These are phyloP conservation scores for Nycticorax nycticorax DNA, from an alignment of 2,113 vertebrate genomes.

Conservation along the genomic window DNA sequence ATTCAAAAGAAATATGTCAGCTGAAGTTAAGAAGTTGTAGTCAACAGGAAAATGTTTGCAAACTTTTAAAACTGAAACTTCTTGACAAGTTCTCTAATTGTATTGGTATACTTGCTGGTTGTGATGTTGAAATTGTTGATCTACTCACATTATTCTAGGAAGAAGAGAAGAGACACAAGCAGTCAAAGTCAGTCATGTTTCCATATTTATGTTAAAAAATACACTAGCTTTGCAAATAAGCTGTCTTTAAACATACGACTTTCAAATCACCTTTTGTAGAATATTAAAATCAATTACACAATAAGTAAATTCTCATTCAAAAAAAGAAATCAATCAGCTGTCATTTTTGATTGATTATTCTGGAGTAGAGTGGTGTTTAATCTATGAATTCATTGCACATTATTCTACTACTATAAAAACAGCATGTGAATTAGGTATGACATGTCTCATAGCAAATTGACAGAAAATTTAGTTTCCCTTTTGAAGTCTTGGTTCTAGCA, in stretches of 20 bases:
- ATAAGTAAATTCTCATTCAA: constrained; percentile 67
- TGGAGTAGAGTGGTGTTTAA: constrained; percentile 67
- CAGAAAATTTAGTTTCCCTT: constrained; percentile 39
- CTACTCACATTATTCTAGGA: not conserved
- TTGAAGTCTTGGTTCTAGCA: constrained; percentile 18
- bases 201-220: constrained; percentile 32
- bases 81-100: not conserved
- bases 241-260: constrained; percentile 60
- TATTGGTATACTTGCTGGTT: not conserved
- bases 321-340: constrained; percentile 72
- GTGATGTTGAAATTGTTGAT: constrained; percentile 12
- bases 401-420: constrained; percentile 68
- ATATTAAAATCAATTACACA: constrained; percentile 73
- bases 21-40: constrained; percentile 40
- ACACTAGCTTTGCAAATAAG: constrained; percentile 21
- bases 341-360: constrained; percentile 74
- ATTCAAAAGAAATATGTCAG: constrained; percentile 66
- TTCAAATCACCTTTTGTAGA: constrained; percentile 69
- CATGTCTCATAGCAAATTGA: constrained; percentile 28
- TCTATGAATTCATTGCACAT: constrained; percentile 72
- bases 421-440: constrained; percentile 57
- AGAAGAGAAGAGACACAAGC: not conserved
- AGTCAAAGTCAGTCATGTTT: constrained; percentile 47
- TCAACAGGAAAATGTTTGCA: not conserved
- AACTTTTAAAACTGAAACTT: constrained; percentile 47